Evolutionary conservation across 2,888 invertebrate species (phyloP), one percentile per base, ranked within the genome.

Genomic region (Neelides folsomi): DNA sequence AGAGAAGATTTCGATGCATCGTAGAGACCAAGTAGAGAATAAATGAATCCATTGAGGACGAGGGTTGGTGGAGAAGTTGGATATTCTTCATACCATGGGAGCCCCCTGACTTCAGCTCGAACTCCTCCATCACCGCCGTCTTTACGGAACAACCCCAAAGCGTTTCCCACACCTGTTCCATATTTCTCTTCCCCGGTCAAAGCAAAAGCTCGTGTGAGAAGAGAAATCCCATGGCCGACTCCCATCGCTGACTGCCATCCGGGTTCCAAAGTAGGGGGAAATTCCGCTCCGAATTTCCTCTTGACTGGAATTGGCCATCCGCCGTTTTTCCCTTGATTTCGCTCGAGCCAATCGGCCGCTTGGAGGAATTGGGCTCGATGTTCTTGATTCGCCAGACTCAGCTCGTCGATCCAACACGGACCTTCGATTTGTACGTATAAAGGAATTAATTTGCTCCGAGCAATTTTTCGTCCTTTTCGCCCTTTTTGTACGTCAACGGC

Each of bases 191-290:
- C 67, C 42, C 79, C 78, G 20, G 88, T 88, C 69, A 82, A 81
- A 72, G 83, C 76, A 73, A 83, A 93, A 1, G 95, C 95, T 63
- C 98, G 77, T 0, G 89, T 80, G 48, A 98, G 75, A n/a, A 97
- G 79, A 0, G 95, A 95, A 64, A 98, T 85, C 19, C 83, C 89
- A 71, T 98, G 97, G 0, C 98, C 97, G 70, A 98, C 97, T 2
- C 90, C 93, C 98, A 98, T 98, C 1, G 95, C 90, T 0, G 94
- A 95, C 70, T 92, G 85, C 93, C 93, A 93, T 54, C 92, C 92
- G 1, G 90, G 83, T 62, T 78, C 76, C 45, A 95, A 77, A 63
- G 84, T 83, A 7, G 80, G 77, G 27, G 60, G 58, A 70, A 84
- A 82, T 19, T 83, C 82, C 43, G 80, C 74, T 1, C 81, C 80